Evolutionary conservation across 2,113 vertebrate species (phyloP).

Genomic region (Microtus richardsoni): DNA sequence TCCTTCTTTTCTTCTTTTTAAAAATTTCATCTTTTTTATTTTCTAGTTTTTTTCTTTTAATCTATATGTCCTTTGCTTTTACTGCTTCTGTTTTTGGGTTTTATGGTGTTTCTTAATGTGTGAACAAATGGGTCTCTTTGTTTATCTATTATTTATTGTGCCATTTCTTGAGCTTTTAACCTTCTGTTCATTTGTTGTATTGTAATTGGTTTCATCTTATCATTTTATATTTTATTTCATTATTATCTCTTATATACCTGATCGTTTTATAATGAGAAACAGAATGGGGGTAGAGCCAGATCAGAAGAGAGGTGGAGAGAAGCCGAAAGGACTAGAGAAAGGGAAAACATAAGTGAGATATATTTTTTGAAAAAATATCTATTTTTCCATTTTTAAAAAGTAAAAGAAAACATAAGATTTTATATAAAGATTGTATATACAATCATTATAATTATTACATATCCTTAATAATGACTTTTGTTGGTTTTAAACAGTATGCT

Average conservation of each 20-base stretch:
- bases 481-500: conserved; percentile 27
- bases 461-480: background rate
- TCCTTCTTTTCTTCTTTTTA: background rate
- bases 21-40: background rate
- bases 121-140: background rate
- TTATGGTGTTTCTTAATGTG: background rate
- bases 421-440: background rate
- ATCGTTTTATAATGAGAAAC: background rate
- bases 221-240: conserved; percentile 60
- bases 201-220: background rate
- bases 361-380: background rate
- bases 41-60: too few relatives aligned
- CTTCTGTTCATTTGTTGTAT: background rate
- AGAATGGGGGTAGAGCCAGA: background rate
- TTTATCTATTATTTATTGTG: background rate
- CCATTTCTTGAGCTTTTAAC: background rate
- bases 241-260: background rate
- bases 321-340: background rate
- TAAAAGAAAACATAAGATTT: background rate
- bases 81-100: background rate
- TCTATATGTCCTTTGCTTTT: background rate
- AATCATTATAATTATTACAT: conserved; percentile 8
- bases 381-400: background rate
- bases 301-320: background rate
- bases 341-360: background rate